A percentile compares a stretch with the other conserved stretches of the same genome.
phyloP scores from a whole-genome alignment of 1,140 invertebrate species.

The Leptopilina boulardi region DNA sequence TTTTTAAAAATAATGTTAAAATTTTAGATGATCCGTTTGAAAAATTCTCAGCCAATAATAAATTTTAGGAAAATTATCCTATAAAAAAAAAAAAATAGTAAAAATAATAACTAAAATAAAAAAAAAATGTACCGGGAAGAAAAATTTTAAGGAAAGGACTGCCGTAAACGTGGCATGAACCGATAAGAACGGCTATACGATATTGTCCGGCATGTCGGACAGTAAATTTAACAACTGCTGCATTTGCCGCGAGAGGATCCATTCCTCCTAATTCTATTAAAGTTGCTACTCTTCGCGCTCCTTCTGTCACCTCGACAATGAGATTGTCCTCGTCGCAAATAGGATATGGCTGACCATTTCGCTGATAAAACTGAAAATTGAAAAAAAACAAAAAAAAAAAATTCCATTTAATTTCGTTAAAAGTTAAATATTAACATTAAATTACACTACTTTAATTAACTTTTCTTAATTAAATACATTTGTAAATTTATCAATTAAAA shows the following conservation, averaged over 20 bases:
- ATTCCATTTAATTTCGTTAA: not conserved
- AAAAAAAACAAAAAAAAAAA: not conserved
- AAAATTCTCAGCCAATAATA: too few relatives aligned
- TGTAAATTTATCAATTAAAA: too few relatives aligned
- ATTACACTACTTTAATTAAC: too few relatives aligned
- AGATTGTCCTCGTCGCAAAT: constrained; percentile 94
- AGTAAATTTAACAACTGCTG: constrained; percentile 92
- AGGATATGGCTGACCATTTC: constrained; percentile 94
- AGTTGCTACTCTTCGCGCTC: constrained; percentile 87
- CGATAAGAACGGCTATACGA: constrained; percentile 89
- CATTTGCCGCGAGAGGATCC: constrained; percentile 88
- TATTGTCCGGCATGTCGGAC: constrained; percentile 93
- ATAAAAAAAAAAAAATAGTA: too few relatives aligned
- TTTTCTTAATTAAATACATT: too few relatives aligned
- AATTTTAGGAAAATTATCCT: too few relatives aligned
- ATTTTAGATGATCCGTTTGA: too few relatives aligned
- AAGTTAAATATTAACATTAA: too few relatives aligned
- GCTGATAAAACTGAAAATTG: constrained; percentile 86
- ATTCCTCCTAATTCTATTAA: constrained; percentile 89
- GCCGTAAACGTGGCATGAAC: constrained; percentile 81
- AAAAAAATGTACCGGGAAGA: constrained; percentile 77
- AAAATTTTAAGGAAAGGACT: constrained; percentile 83
- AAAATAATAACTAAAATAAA: not conserved
- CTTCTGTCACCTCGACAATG: constrained; percentile 89
- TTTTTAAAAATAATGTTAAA: too few relatives aligned